Evolutionary conservation across 2,888 invertebrate genomes (phyloP).

Genomic region (Cephonodes hylas): DNA sequence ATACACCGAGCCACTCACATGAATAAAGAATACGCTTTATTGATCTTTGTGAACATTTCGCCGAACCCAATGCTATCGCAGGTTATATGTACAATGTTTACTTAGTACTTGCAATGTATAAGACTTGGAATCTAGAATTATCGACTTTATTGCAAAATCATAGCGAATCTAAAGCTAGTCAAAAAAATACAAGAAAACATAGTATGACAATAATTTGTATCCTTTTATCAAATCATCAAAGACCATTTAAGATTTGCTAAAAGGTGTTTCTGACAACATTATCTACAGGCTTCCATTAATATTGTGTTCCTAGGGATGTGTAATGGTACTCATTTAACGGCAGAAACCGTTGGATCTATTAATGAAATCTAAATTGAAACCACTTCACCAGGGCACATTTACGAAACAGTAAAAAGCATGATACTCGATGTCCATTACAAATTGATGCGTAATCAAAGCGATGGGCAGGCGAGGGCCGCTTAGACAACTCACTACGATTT

Average conservation of each 20-base stretch:
- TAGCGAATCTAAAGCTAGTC: too few relatives aligned
- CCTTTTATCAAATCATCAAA: too few relatives aligned
- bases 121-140: too few relatives aligned
- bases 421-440: slow-evolving; percentile 25
- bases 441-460: slow-evolving; percentile 37
- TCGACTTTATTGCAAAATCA: too few relatives aligned
- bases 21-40: slow-evolving; percentile 59
- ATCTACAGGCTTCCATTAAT: too few relatives aligned
- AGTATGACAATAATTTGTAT: too few relatives aligned
- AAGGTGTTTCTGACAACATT: too few relatives aligned
- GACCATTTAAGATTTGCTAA: too few relatives aligned
- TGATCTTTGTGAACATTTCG: slow-evolving; percentile 45
- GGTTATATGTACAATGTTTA: background rate
- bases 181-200: too few relatives aligned
- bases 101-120: background rate
- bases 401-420: slow-evolving; percentile 24
- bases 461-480: slow-evolving; percentile 9
- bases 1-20: slow-evolving; percentile 41
- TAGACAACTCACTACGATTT: background rate
- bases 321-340: too few relatives aligned
- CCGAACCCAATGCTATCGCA: slow-evolving; percentile 25
- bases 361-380: background rate
- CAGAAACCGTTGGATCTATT: too few relatives aligned
- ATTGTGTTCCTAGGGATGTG: too few relatives aligned
- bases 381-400: slow-evolving; percentile 12